Base-by-base conservation (phyloP, 2,113 vertebrate species). In the Cygnus atratus region DNA sequence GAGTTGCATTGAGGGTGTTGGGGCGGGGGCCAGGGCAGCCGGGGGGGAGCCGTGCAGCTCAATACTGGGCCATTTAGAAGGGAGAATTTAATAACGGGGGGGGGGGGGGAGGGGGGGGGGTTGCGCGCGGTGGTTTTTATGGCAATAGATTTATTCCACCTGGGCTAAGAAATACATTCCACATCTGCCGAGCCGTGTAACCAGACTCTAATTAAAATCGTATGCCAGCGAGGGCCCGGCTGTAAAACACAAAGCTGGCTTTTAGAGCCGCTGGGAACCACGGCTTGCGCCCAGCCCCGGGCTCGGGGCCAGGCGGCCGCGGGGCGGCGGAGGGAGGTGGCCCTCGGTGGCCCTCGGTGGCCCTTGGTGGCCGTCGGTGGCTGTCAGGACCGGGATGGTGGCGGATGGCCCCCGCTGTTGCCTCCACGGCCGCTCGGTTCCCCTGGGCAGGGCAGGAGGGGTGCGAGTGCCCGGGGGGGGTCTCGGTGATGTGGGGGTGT, bases 151-250 rank as follows among this genome's bases (percentile, higher is more conserved):
- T 98, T 98, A 97, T 98, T 98, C 97, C 98, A 97, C 97, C 97
- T 98, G 97, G 97, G 97, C 96, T 96, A 88, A 97, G 95, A 96
- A 96, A 94, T 90, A 80, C 98, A 98, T 98, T 98, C 98, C 98
- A 98, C 98, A 97, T 97, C 98, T 97, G 98, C 96, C 81, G 90
- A 97, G 95, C 95, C 96, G 76, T 97, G 97, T 97, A 96, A 98
- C 94, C 97, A 97, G 98, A 98, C 97, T 95, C 98, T 98, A 98
- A 98, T 98, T 98, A 97, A 98, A 98, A 98, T 98, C 97, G 94
- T 96, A 98, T 96, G 97, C 97, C 95, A 96, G 95, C 80, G 92
- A 96, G 94, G 95, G 93, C 86, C 95, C 86, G 86, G 91, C 93
- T 84, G 96, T 68, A 78, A 96, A 87, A 61, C 93, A 98, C 98